Evolutionary conservation across 2,113 vertebrate species (phyloP).

Genomic region (Melanocharis versteri): DNA sequence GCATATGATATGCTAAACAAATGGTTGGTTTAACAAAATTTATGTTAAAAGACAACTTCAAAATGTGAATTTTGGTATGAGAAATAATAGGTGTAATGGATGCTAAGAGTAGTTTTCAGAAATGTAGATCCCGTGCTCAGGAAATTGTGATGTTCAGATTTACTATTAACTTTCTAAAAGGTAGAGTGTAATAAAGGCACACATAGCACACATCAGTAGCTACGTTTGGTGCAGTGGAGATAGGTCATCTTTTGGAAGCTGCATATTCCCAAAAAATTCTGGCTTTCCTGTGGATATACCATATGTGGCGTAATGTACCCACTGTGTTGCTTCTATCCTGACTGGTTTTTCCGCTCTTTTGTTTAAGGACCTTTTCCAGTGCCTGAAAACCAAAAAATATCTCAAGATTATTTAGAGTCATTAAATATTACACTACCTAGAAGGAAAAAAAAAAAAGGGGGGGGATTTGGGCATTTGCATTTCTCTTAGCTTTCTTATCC

Average conservation of each 20-base stretch:
- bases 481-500: background rate
- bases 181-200: background rate
- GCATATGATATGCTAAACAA: background rate
- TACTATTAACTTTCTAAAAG: background rate
- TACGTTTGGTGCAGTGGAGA: background rate
- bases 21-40: background rate
- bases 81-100: background rate
- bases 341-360: background rate
- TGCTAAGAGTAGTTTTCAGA: background rate
- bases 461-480: fast-evolving
- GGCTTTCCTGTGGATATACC: background rate
- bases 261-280: background rate
- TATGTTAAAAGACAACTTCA: background rate
- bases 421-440: background rate
- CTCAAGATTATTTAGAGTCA: background rate
- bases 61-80: background rate
- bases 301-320: background rate
- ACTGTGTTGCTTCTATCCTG: background rate
- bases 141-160: background rate
- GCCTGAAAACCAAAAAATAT: background rate
- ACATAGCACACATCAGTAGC: background rate
- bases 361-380: background rate
- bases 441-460: background rate
- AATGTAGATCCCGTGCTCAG: background rate
- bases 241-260: background rate